A percentile compares a stretch with the other conserved stretches of the same genome.
Conservation (phyloP, 1,140 invertebrate genomes). For the Amyelois transitella region DNA sequence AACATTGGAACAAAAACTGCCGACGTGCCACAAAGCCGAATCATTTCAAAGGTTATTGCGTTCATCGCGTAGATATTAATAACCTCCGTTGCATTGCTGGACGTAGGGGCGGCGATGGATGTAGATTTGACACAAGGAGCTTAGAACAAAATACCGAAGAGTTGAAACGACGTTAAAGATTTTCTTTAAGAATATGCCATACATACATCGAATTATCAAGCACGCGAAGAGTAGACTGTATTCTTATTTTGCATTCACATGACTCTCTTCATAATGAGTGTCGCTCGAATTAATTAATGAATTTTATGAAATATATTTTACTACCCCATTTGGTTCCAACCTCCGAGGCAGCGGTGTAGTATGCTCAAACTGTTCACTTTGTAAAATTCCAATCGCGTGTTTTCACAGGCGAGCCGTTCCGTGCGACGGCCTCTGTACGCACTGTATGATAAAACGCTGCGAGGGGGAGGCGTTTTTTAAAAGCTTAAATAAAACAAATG, state of each 20-base stretch:
- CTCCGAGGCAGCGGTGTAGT: background rate
- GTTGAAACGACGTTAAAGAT: too few species aligned
- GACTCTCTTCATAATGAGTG: too few species aligned
- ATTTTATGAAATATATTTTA: too few species aligned
- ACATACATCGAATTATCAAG: too few species aligned
- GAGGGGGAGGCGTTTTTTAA: background rate
- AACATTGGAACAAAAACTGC: background rate
- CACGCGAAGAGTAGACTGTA: too few species aligned
- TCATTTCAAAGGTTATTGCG: background rate
- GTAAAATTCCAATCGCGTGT: constrained; percentile 32
- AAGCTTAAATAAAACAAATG: too few species aligned
- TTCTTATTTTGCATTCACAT: too few species aligned
- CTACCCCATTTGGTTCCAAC: background rate
- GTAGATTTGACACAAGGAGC: background rate
- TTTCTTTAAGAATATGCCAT: too few species aligned
- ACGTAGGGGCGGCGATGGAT: background rate
- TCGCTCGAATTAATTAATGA: too few species aligned
- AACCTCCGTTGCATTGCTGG: background rate
- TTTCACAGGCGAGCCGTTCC: constrained; percentile 20
- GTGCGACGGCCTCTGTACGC: background rate
- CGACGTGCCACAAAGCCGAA: background rate
- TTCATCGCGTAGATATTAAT: background rate
- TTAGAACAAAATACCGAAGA: background rate
- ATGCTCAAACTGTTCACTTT: constrained; percentile 23
- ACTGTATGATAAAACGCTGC: background rate